Percentiles rank a stretch among this genome's conserved stretches.
These are phyloP conservation scores for Crenichthys baileyi DNA, from an alignment of 2,797 vertebrate genomes.

Conservation along the genomic window DNA sequence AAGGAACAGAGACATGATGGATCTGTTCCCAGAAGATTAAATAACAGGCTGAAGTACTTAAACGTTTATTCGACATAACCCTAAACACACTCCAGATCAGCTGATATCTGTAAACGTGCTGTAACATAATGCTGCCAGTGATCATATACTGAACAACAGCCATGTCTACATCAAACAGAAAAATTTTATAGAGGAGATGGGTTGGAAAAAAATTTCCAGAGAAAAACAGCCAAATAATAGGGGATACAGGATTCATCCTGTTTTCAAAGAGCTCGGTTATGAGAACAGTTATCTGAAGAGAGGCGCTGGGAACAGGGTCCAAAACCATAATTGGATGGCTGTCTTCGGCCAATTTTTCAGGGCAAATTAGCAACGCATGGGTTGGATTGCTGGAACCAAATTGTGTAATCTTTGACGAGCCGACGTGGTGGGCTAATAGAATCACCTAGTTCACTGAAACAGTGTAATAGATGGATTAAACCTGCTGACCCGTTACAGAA, in stretches of 20 bases:
- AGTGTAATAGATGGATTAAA: constrained; percentile 70
- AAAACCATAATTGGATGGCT: constrained; percentile 74
- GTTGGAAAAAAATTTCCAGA: background rate
- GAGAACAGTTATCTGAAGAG: constrained; percentile 59
- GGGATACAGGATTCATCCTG: constrained; percentile 26
- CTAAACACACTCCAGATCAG: constrained; percentile 52
- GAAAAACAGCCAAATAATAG: background rate
- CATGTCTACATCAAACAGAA: constrained; percentile 19
- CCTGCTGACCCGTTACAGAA: constrained; percentile 38
- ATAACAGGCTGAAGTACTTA: constrained; percentile 54
- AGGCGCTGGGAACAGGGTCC: constrained; percentile 68
- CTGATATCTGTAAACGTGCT: constrained; percentile 55
- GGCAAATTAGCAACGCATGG: constrained; percentile 76
- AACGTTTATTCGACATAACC: constrained; percentile 53
- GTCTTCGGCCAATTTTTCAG: constrained; percentile 69
- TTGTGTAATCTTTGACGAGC: constrained; percentile 70
- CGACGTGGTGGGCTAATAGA: constrained; percentile 71
- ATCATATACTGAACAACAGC: constrained; percentile 16
- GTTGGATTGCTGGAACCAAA: constrained; percentile 65
- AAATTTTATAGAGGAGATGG: background rate
- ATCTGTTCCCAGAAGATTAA: constrained; percentile 46
- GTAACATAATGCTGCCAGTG: constrained; percentile 12
- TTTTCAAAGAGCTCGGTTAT: constrained; percentile 62
- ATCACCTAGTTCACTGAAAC: constrained; percentile 70
- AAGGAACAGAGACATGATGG: constrained; percentile 51